Evolutionary conservation across 2,888 invertebrate genomes (phyloP).

Genomic region (Scaptomyza parva): DNA sequence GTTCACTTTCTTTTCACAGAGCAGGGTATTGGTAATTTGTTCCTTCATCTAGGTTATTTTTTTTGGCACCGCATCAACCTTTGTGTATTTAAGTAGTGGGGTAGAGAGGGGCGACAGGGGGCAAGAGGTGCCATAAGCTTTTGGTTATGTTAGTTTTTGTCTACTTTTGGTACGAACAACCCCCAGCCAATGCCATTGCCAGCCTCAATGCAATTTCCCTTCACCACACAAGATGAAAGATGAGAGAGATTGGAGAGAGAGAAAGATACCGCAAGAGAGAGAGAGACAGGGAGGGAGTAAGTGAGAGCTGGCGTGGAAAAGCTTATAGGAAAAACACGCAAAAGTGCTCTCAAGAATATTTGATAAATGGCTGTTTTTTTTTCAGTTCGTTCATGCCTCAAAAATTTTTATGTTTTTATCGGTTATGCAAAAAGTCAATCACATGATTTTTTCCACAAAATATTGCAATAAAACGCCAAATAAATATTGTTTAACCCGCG

Average conservation of each 20-base stretch:
- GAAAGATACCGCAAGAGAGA: background rate
- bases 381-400: constrained; percentile 8
- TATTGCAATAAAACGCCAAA: background rate
- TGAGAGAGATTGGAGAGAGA: constrained; percentile 26
- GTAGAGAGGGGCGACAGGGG: constrained; percentile 6
- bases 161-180: constrained; percentile 57
- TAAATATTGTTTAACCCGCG: background rate
- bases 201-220: constrained; percentile 80
- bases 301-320: constrained; percentile 36
- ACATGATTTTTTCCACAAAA: constrained; percentile 18
- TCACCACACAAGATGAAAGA: constrained; percentile 39
- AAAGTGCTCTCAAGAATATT: constrained; percentile 13
- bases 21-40: background rate
- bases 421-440: constrained; percentile 41
- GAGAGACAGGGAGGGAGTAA: background rate
- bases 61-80: constrained; percentile 76
- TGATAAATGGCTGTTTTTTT: too few relatives aligned
- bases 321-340: constrained; percentile 34
- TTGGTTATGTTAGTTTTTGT: constrained; percentile 24
- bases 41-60: constrained; percentile 20
- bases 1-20: constrained; percentile 62
- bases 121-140: constrained; percentile 31
- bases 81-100: constrained; percentile 15
- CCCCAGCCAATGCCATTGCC: constrained; percentile 81
- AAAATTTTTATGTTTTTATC: constrained; percentile 40